A percentile compares a stretch with the other conserved stretches of the same genome.
Evolutionary conservation across 2,113 vertebrate species (phyloP).

Genomic region (Spea multiplicata): DNA sequence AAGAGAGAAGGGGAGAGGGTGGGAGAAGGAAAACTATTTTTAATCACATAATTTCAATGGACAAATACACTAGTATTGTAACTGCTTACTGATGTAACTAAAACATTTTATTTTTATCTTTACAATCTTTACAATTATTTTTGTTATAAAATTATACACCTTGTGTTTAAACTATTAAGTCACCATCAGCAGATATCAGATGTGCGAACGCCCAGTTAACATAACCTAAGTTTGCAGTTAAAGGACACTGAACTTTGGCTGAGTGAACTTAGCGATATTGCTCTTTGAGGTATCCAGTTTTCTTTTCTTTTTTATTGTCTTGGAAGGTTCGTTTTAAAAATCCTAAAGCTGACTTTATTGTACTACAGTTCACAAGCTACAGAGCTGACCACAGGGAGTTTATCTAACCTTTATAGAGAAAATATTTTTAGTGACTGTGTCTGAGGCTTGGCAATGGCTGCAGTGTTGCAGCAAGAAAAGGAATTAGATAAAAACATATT

Average conservation of each 20-base stretch:
- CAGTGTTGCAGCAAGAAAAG: conserved; percentile 38
- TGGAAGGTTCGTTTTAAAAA: conserved; percentile 54
- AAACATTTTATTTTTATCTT: too few relatives aligned
- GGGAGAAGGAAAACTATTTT: too few relatives aligned
- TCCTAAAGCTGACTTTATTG: conserved; percentile 51
- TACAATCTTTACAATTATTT: too few relatives aligned
- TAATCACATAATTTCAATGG: too few relatives aligned
- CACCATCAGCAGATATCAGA: background rate
- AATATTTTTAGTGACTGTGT: conserved; percentile 36
- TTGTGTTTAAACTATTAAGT: too few relatives aligned
- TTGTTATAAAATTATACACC: too few relatives aligned
- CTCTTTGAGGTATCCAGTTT: conserved; percentile 39
- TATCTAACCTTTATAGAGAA: conserved; percentile 50
- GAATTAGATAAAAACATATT: conserved; percentile 47
- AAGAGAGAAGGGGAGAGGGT: too few relatives aligned
- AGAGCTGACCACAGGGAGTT: conserved; percentile 43
- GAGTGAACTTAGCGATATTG: conserved; percentile 31
- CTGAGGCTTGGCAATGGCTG: conserved; percentile 40
- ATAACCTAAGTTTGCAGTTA: conserved; percentile 14
- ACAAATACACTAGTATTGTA: too few relatives aligned
- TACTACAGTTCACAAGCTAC: conserved; percentile 37
- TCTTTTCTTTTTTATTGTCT: conserved; percentile 50
- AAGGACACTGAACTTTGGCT: conserved; percentile 14
- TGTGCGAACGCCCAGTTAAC: conserved; percentile 1
- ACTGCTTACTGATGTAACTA: too few relatives aligned